These are phyloP conservation scores for Emys orbicularis DNA, from an alignment of 2,797 vertebrate species.

Conservation along the genomic window DNA sequence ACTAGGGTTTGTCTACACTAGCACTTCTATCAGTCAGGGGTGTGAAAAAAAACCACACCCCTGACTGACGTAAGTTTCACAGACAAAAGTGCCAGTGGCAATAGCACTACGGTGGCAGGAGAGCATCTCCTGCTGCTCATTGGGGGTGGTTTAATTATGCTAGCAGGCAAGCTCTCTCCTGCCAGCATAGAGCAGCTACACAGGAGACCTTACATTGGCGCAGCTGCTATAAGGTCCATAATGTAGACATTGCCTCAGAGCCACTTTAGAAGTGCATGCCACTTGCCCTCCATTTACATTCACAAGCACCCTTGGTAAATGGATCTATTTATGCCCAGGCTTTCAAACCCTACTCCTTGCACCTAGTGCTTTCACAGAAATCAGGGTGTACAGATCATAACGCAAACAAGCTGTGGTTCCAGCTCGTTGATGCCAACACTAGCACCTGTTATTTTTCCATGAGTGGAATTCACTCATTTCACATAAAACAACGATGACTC, in stretches of 20 bases:
- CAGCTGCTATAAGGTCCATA: no score
- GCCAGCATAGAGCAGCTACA: no score
- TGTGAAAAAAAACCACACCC: no score
- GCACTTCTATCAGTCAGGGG: no score
- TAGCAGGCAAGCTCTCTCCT: no score
- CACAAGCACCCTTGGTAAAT: not conserved
- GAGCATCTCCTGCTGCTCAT: no score
- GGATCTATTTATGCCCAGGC: not conserved
- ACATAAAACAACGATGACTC: not conserved
- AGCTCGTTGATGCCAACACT: not conserved
- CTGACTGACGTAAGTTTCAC: no score
- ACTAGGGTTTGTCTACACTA: no score
- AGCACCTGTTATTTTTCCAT: not conserved
- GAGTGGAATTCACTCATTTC: not conserved
- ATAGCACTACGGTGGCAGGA: no score
- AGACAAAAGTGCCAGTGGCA: no score
- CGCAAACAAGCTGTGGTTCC: not conserved
- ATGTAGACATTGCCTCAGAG: fast-evolving
- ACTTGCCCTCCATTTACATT: not conserved
- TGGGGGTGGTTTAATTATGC: no score
- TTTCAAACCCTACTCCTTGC: conserved; percentile 11
- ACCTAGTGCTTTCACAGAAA: not conserved
- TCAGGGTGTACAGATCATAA: not conserved
- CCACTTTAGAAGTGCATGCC: not conserved
- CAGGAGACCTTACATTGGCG: no score